Percentiles rank a stretch among this genome's conserved stretches.
Conservation (phyloP, 2,888 invertebrate genomes). For the Lithophane ornitopus region DNA sequence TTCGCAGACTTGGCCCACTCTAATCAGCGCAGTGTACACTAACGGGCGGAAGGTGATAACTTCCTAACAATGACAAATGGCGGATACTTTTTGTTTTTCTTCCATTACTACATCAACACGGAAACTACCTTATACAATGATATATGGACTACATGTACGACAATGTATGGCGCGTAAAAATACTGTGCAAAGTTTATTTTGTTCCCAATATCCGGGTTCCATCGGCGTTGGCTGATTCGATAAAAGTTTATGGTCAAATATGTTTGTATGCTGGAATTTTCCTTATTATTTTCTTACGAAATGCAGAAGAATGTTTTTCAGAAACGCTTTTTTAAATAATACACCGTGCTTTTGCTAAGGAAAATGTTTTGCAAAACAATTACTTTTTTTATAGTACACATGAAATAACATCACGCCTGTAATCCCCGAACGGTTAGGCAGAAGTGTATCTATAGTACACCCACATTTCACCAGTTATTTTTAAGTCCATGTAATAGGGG, state of each 20-base stretch:
- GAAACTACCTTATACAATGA: conserved; percentile 26
- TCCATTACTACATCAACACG: conserved; percentile 30
- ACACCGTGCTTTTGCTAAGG: not conserved
- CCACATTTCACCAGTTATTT: no score
- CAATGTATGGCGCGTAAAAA: conserved; percentile 31
- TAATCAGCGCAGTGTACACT: conserved; percentile 41
- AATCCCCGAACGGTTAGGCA: no score
- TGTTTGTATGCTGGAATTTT: conserved; percentile 24
- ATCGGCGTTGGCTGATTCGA: conserved; percentile 47
- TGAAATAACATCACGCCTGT: no score
- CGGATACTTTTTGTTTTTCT: conserved; percentile 32
- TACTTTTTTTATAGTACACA: conserved; percentile 9
- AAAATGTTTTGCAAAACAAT: conserved; percentile 25
- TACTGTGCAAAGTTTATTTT: conserved; percentile 45
- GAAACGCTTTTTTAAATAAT: conserved; percentile 9
- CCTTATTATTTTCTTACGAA: conserved; percentile 50
- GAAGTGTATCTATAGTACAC: no score
- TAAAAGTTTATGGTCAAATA: conserved; percentile 53
- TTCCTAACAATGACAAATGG: conserved; percentile 55
- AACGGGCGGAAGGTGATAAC: conserved; percentile 29
- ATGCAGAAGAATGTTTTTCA: conserved; percentile 18
- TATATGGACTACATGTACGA: conserved; percentile 18
- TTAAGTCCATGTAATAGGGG: no score
- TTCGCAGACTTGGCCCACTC: conserved; percentile 9
- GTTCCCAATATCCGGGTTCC: conserved; percentile 50